Base-by-base conservation (phyloP, 2,113 vertebrate genomes). In the Phaethornis superciliosus region DNA sequence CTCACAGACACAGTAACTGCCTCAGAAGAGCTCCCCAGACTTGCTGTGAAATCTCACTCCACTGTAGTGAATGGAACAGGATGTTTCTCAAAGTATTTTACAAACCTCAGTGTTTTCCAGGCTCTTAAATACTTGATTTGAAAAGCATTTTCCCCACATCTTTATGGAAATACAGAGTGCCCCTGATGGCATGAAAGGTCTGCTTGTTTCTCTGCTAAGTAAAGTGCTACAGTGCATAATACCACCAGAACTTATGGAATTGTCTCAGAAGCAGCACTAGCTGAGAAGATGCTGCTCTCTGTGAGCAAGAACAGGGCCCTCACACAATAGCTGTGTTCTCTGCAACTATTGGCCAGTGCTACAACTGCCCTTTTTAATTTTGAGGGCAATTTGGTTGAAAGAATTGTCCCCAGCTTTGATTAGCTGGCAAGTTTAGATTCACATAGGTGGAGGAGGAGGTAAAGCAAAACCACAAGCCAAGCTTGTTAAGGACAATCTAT, bases 201-300 rank as follows among this genome's bases (percentile, higher is more conserved):
- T 64, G 26, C 12, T 63, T 59, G 8, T 52, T 77, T 70, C 59
- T 65, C 55, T 82, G 54, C 72, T 32, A 56, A 69, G 72, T 51
- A 28, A 8, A 15, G 47, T 14, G 58, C 63, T 81, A 6, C 77
- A 81, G 42, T 20, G n/a, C 13, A 1, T 28, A 44, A 21, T 19
- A 32, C 16, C 35, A 76, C 68, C 35, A 78, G 27, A 60, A 59
- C 1, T 9, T 49, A 11, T 0, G 3, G 37, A 54, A 30, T 1
- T 1, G 18, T 35, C 67, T 49, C 49, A 90, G 55, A 19, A 84
- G 8, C 8, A 70, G 59, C 46, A 67, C 70, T 46, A 74, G 46
- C 90, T 55, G 46, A 33, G n/a, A 35, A 17, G 51, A 20, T 54
- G 24, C 55, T 63, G 52, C 24, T 40, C 56, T 46, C 33, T 6